phyloP scores from a whole-genome alignment of 2,888 invertebrate genomes.

The Xestia sexstrigata region DNA sequence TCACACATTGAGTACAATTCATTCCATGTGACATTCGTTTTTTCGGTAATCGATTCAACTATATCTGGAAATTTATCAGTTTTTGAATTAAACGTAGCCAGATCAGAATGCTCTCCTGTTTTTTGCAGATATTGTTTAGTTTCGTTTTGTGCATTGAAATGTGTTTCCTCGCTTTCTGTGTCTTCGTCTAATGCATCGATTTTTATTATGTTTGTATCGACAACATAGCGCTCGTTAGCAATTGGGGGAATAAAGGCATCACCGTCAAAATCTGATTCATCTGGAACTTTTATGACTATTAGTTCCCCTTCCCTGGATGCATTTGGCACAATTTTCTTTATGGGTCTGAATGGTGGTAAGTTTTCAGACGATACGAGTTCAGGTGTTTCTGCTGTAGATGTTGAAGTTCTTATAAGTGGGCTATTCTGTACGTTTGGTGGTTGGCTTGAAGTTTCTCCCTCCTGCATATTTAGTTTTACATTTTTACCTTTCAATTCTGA shows the following conservation, averaged over 20 bases:
- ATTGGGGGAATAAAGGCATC: slow-evolving; percentile 48
- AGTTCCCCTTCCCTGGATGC: slow-evolving; percentile 17
- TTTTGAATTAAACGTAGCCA: neutral
- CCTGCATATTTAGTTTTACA: neutral
- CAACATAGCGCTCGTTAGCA: neutral
- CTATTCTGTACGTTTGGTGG: neutral
- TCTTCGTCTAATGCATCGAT: slow-evolving; percentile 18
- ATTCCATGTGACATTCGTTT: neutral
- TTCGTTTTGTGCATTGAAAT: neutral
- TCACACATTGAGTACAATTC: slow-evolving; percentile 1
- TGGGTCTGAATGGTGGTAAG: neutral
- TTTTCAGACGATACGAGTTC: neutral
- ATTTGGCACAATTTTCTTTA: neutral
- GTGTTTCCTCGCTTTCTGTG: neutral
- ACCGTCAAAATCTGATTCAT: slow-evolving; percentile 5
- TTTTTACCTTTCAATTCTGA: neutral
- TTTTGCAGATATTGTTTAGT: neutral
- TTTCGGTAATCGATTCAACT: neutral
- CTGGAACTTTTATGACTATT: slow-evolving; percentile 39
- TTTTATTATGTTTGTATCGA: slow-evolving; percentile 20
- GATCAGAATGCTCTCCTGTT: slow-evolving; percentile 46
- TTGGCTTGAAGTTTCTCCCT: neutral
- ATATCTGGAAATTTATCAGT: neutral
- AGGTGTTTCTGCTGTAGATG: neutral
- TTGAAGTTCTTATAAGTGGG: neutral